Evolutionary conservation across 2,888 invertebrate genomes (phyloP), one percentile per base, ranked within the genome.

Genomic region (Eupithecia pulchellata): DNA sequence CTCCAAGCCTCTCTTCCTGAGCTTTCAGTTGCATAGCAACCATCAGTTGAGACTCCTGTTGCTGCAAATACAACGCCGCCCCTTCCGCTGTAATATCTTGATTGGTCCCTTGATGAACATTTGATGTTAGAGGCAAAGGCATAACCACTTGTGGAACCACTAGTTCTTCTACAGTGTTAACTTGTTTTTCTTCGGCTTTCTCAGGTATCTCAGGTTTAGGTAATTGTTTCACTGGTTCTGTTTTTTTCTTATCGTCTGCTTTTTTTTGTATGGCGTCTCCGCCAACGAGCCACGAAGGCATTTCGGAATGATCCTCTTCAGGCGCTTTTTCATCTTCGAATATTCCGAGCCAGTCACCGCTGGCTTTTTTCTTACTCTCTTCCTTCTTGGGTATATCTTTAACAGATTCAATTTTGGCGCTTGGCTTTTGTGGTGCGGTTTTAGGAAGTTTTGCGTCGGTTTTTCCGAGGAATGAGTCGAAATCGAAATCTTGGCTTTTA

Each of bases 1-100:
- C 93, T 8, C 92, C 91, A 42, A 96, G 86, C 81, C 92, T 95
- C 78, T 96, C 95, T 80, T 96, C 96, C 78, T 96, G 96, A 55
- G 95, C 96, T 81, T 95, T 95, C 67, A 96, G 84, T 77, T 96
- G 96, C 75, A 96, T 83, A 11, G 96, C 95, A 58, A 96, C 93
- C 90, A 95, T 89, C 61, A 96, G 78, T 78, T 96, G 95, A 0
- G 95, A 94, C 83, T 96, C 96, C 80, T 96, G 96, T 77, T 96
- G 95, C 75, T 96, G 95, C 72, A 96, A 85, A 69, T 94, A 95
- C 34, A 95, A 83, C 11, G 95, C 87, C 1, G 95, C 93, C 55
- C 95, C 95, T 83, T 95, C 95, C 34, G 93, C 88, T 17, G 95
- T 91, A 58, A 95, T 84, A 75, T 95, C 90, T 70, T 92, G 90